Evolutionary conservation across 1,140 invertebrate genomes (phyloP).

Genomic region (Telenomus remus): DNA sequence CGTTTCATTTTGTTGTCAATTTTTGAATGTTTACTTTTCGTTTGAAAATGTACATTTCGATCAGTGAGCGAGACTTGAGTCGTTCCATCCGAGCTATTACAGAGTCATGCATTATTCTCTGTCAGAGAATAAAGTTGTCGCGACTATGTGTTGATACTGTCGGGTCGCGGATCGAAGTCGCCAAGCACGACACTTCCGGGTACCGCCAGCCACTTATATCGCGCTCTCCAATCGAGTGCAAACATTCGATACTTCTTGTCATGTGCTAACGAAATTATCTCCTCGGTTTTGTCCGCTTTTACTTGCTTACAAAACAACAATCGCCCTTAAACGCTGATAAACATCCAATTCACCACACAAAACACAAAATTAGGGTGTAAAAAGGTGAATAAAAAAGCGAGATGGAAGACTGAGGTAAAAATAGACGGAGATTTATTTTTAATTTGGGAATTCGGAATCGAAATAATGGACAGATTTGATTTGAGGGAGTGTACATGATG

Average conservation of each 20-base stretch:
- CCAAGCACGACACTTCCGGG: conserved; percentile 4
- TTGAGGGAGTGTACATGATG: conserved; percentile 3
- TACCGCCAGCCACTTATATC: conserved; percentile 9
- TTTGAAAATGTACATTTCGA: too few relatives aligned
- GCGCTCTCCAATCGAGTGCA: conserved; percentile 1
- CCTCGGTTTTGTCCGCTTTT: not conserved
- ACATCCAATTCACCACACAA: too few relatives aligned
- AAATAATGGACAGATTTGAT: conserved; percentile 4
- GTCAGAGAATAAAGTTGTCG: not conserved
- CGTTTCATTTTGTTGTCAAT: too few relatives aligned
- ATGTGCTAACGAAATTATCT: not conserved
- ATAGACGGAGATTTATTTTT: too few relatives aligned
- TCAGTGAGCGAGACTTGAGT: not conserved
- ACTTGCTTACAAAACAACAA: too few relatives aligned
- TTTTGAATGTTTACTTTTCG: too few relatives aligned
- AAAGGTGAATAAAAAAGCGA: too few relatives aligned
- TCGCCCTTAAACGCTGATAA: too few relatives aligned
- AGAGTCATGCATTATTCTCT: conserved; percentile 4
- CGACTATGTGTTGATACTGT: conserved; percentile 10
- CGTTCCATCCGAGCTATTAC: not conserved
- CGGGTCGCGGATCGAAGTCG: conserved; percentile 1
- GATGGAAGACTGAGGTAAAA: too few relatives aligned
- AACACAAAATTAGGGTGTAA: too few relatives aligned
- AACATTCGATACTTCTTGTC: conserved; percentile 5
- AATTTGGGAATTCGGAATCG: too few relatives aligned